A percentile compares a stretch with the other conserved stretches of the same genome.
Conservation (phyloP, 2,797 vertebrate species). For the Thalassophryne amazonica region DNA sequence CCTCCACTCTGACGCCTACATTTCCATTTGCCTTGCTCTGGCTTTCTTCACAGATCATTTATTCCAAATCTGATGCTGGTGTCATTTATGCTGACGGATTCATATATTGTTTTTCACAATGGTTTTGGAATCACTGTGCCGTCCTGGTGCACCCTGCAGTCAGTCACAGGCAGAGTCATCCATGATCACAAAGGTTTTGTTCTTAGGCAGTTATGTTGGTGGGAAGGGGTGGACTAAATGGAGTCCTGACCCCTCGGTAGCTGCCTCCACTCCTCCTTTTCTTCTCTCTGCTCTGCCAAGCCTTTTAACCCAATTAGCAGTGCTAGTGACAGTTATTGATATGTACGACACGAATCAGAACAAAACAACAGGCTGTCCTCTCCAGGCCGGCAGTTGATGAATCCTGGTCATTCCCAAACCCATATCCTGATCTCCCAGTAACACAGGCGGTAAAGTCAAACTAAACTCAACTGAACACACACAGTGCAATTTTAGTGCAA, state of each 20-base stretch:
- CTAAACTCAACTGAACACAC: too few relatives aligned
- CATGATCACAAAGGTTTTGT: background rate
- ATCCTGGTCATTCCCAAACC: slow-evolving; percentile 56
- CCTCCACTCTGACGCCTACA: background rate
- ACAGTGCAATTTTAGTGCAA: too few relatives aligned
- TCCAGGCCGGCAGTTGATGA: slow-evolving; percentile 53
- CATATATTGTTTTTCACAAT: background rate
- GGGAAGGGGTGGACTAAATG: slow-evolving; percentile 17
- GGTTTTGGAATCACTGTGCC: background rate
- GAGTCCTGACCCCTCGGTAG: slow-evolving; percentile 4
- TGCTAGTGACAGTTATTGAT: slow-evolving; percentile 66
- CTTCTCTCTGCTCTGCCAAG: slow-evolving; percentile 16
- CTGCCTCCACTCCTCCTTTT: slow-evolving; percentile 11
- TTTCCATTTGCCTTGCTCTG: slow-evolving; percentile 3
- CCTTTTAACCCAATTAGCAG: slow-evolving; percentile 72
- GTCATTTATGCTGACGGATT: slow-evolving; percentile 7
- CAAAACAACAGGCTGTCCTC: slow-evolving; percentile 55
- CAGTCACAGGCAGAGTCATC: background rate
- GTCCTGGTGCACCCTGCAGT: background rate
- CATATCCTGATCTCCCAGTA: too few relatives aligned
- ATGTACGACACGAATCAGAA: slow-evolving; percentile 71
- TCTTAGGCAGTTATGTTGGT: too few relatives aligned
- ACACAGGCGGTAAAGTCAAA: too few relatives aligned
- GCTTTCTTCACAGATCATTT: slow-evolving; percentile 7
- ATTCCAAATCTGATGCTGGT: background rate